Percentiles rank a stretch among this genome's conserved stretches.
These are phyloP conservation scores for Eupithecia insigniata DNA, from an alignment of 2,888 invertebrate genomes.

Conservation along the genomic window DNA sequence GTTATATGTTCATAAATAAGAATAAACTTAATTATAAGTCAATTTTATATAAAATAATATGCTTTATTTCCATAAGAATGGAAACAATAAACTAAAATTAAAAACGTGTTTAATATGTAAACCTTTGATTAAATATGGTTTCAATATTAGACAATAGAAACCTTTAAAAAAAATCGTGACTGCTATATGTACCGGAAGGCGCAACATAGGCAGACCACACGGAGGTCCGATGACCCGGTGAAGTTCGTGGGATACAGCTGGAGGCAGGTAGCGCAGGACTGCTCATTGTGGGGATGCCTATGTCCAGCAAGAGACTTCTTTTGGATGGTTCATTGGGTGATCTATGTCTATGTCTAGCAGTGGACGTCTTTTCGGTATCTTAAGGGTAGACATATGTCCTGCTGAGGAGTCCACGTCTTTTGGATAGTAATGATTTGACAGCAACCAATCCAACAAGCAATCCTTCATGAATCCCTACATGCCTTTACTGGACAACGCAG, in stretches of 20 bases:
- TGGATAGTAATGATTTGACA: neutral
- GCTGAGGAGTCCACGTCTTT: neutral
- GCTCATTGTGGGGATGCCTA: neutral
- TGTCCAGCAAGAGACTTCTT: neutral
- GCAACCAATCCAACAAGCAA: neutral
- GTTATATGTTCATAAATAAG: neutral
- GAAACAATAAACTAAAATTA: neutral
- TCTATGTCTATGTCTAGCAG: too few species aligned
- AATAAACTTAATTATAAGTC: neutral
- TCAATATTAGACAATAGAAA: too few species aligned
- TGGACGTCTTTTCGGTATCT: neutral
- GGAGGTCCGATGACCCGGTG: neutral
- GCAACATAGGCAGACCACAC: neutral
- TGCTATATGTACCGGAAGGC: neutral
- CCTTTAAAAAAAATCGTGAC: neutral
- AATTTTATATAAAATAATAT: neutral
- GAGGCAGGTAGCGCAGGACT: neutral
- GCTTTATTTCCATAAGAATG: neutral
- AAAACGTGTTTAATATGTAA: neutral
- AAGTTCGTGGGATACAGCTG: neutral
- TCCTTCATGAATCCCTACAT: conserved; percentile 1
- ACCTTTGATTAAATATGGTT: neutral
- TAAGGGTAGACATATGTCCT: neutral
- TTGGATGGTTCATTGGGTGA: neutral
- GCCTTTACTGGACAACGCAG: conserved; percentile 93